A percentile compares a stretch with the other conserved stretches of the same genome.
These are phyloP conservation scores for Escarpia spicata DNA, from an alignment of 2,888 invertebrate species.

Conservation along the genomic window DNA sequence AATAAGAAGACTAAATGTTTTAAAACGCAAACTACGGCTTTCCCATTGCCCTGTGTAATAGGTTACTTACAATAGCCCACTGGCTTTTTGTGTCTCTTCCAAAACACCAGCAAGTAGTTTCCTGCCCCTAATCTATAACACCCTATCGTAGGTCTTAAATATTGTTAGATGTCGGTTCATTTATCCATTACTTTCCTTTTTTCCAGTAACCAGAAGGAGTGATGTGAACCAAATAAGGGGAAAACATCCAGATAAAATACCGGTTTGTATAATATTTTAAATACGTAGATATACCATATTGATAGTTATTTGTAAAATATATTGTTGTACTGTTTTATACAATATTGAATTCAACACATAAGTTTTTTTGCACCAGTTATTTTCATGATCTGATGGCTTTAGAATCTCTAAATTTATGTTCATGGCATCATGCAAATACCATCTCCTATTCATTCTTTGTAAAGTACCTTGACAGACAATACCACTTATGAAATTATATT, in stretches of 20 bases:
- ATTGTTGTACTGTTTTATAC: neutral
- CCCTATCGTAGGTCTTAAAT: neutral
- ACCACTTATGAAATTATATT: neutral
- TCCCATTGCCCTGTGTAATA: too few species aligned
- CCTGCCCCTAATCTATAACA: too few species aligned
- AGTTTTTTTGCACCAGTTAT: neutral
- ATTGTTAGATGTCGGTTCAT: neutral
- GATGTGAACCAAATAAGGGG: conserved; percentile 69
- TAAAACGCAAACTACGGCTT: too few species aligned
- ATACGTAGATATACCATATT: neutral
- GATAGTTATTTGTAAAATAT: neutral
- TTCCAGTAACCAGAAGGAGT: conserved; percentile 41
- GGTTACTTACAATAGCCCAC: too few species aligned
- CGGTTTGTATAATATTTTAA: conserved; percentile 54
- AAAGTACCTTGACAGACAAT: neutral
- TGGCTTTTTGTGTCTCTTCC: too few species aligned
- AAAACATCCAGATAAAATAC: conserved; percentile 70
- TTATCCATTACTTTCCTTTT: neutral
- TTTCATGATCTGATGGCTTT: neutral
- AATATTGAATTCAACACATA: too few species aligned
- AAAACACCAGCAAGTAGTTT: too few species aligned
- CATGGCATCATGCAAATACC: neutral
- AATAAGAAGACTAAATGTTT: too few species aligned
- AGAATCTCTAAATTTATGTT: conserved; percentile 13
- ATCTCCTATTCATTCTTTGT: too few species aligned